A percentile compares a stretch with the other conserved stretches of the same genome.
Conservation (phyloP, 2,888 invertebrate species). For the Chloroclystis v-ata region DNA sequence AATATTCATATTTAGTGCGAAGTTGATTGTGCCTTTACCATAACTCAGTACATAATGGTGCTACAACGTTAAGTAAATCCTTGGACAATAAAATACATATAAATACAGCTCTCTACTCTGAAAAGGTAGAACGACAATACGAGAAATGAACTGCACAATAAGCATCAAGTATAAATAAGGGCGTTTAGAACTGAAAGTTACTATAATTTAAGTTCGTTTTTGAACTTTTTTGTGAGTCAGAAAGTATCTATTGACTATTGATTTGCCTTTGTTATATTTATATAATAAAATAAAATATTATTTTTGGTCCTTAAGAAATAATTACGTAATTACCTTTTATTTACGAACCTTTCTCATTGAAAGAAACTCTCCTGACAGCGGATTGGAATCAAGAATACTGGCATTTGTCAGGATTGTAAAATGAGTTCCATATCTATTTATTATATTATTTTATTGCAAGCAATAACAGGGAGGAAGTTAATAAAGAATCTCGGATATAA, state of each 20-base stretch:
- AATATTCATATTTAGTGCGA: no score
- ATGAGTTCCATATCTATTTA: neutral
- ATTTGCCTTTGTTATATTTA: no score
- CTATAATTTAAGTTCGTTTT: neutral
- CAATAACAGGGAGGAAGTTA: constrained; percentile 20
- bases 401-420: neutral
- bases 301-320: no score
- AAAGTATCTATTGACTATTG: no score
- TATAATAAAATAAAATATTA: no score
- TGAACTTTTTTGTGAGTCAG: no score
- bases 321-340: no score
- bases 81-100: neutral
- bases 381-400: no score
- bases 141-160: constrained; percentile 6
- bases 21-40: no score
- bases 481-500: constrained; percentile 20
- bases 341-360: no score
- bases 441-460: neutral
- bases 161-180: neutral
- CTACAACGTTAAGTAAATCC: neutral
- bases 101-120: neutral
- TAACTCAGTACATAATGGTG: no score
- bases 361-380: no score
- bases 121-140: neutral
- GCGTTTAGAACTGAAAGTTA: neutral